Evolutionary conservation across 53 echinoderm and acorn worm species (phyloP), one percentile per base, ranked within the genome.

Genomic region (Actinopyga echinites): DNA sequence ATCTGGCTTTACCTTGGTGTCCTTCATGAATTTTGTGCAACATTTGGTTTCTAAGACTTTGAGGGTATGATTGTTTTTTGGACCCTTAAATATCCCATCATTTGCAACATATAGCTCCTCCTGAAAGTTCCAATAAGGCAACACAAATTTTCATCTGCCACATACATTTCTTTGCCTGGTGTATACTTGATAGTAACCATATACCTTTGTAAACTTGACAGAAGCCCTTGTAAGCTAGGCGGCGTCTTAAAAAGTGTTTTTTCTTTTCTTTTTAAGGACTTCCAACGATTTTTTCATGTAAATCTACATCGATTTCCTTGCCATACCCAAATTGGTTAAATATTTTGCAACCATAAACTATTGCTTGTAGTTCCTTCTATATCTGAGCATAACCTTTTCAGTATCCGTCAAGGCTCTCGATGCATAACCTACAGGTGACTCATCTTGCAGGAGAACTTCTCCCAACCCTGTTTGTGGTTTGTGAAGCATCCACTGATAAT

Each of bases 341-440:
- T 55, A 42, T 63, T 30, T 79, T 34, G 31, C 84, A 85, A 0
- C 80, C 84, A 79, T 71, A 37, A 5, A 37, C 37, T 37, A 37
- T 37, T 7, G 37, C 37, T 37, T 5, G 7, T 37, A 37, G 37
- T 37, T 88, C 86, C 31, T 90, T 86, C 53, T 90, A 74, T 23
- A 86, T 86, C 86, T 91, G 87, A 15, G 90, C 90, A 40, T 82
- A 90, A 21, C 34, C 65, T 24, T 45, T 33, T 83, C 83, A 83
- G 66, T 54, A 24, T 53, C 31, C 5, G 69, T 69, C 26, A 84
- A 57, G 53, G 73, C 56, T 57, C 69, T 69, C 2, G 84, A 69
- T n/a, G 71, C 73, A 63, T 69, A 84, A 6, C 69, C 84, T 19
- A 69, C 71, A 8, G 84, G 84, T 56, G n/a, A 31, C 8, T 52